Percentiles rank a stretch among this genome's conserved stretches.
phyloP scores from a whole-genome alignment of 2,888 invertebrate genomes.

The Pristionchus japonicus region DNA sequence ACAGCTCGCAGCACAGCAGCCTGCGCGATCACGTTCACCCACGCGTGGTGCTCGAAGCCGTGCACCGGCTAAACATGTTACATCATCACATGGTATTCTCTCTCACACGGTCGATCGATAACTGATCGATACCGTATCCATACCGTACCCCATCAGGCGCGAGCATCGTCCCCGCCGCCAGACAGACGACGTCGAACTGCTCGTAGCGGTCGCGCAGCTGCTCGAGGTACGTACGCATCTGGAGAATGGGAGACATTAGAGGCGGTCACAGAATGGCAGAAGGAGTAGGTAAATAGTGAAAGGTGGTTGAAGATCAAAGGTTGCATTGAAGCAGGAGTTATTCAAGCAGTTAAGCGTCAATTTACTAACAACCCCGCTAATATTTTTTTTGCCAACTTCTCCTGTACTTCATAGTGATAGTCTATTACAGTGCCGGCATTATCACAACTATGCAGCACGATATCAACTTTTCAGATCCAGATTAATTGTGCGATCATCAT shows the following conservation, averaged over 20 bases:
- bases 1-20: not conserved
- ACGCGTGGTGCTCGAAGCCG: slow-evolving; percentile 53
- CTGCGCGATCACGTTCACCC: slow-evolving; percentile 54
- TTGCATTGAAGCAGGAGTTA: no score
- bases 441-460: no score
- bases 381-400: no score
- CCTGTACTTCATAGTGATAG: no score
- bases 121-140: not conserved
- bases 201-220: not conserved
- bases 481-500: no score
- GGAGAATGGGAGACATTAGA: not conserved
- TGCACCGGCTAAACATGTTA: not conserved
- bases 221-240: slow-evolving; percentile 37
- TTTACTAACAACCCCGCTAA: no score
- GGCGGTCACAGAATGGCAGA: no score
- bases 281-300: no score
- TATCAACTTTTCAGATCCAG: no score
- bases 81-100: not conserved
- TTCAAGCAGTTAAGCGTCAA: no score
- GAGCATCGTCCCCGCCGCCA: slow-evolving; percentile 55
- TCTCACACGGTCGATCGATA: not conserved
- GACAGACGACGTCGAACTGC: slow-evolving; percentile 52
- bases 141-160: slow-evolving; percentile 41
- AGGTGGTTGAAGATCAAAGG: no score
- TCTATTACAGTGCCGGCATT: no score